Evolutionary conservation across 2,888 invertebrate genomes (phyloP).

Genomic region (Didymodactylos carnosus): DNA sequence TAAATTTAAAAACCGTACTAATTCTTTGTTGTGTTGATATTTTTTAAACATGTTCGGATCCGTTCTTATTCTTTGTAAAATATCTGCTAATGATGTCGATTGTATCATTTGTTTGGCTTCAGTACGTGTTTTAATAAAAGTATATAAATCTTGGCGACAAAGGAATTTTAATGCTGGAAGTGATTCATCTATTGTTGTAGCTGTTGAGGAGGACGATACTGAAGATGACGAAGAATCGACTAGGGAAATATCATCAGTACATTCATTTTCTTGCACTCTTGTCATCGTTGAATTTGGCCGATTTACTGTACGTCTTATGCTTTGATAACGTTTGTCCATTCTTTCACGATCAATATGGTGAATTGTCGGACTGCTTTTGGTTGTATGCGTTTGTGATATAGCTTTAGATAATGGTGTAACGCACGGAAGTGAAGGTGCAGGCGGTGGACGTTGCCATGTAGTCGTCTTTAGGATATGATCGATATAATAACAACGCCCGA

Average conservation of each 20-base stretch:
- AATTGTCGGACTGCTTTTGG: no score
- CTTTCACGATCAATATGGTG: slow-evolving; percentile 23
- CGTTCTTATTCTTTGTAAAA: slow-evolving; percentile 4
- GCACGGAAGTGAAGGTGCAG: no score
- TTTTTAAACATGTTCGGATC: slow-evolving; percentile 19
- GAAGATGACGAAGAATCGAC: background rate
- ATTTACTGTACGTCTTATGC: slow-evolving; percentile 78
- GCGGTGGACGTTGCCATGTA: slow-evolving; percentile 70
- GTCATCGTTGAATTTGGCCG: background rate
- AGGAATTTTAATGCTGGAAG: slow-evolving; percentile 8
- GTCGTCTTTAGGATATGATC: slow-evolving; percentile 88
- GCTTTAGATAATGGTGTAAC: background rate
- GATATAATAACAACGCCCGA: slow-evolving; percentile 86
- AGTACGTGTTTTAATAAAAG: slow-evolving; percentile 1
- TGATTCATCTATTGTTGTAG: background rate
- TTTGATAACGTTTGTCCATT: slow-evolving; percentile 50
- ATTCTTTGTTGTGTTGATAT: slow-evolving; percentile 80
- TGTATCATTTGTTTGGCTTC: slow-evolving; percentile 5
- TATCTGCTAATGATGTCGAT: slow-evolving; percentile 2
- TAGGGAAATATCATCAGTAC: no score
- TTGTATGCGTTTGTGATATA: background rate
- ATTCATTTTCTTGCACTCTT: no score
- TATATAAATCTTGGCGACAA: background rate
- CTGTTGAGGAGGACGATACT: background rate
- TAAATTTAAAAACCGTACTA: slow-evolving; percentile 72